These are phyloP conservation scores for Pachypanchax playfairii DNA, from an alignment of 2,113 vertebrate genomes.

Conservation along the genomic window DNA sequence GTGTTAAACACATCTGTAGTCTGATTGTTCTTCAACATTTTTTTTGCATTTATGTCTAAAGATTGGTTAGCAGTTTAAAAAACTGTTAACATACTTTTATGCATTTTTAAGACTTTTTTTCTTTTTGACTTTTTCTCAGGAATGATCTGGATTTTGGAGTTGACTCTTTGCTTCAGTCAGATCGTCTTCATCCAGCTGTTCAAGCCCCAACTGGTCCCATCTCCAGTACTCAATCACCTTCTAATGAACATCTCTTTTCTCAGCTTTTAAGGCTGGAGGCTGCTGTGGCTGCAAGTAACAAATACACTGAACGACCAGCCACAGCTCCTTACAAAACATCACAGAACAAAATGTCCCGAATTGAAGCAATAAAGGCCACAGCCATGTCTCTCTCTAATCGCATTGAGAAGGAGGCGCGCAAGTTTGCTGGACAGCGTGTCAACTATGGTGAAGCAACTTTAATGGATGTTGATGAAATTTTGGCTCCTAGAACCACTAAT, in stretches of 20 bases:
- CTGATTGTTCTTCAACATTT: no score
- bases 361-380: slow-evolving; percentile 92
- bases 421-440: slow-evolving; percentile 84
- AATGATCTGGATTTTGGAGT: slow-evolving; percentile 80
- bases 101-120: neutral
- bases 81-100: neutral
- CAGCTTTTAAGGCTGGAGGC: slow-evolving; percentile 82
- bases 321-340: slow-evolving; percentile 63
- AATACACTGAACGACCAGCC: slow-evolving; percentile 42
- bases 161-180: slow-evolving; percentile 79
- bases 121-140: slow-evolving; percentile 71
- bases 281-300: slow-evolving; percentile 64
- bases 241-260: slow-evolving; percentile 79
- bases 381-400: slow-evolving; percentile 92
- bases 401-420: slow-evolving; percentile 92
- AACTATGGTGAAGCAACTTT: slow-evolving; percentile 79
- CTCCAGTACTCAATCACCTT: slow-evolving; percentile 43
- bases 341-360: slow-evolving; percentile 84
- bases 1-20: no score
- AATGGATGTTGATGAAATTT: slow-evolving; percentile 57
- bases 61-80: no score
- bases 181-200: slow-evolving; percentile 70
- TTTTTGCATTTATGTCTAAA: no score
- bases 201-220: slow-evolving; percentile 30
- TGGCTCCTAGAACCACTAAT: slow-evolving; percentile 39